Evolutionary conservation across 1,140 invertebrate species (phyloP).

Genomic region (Procambarus clarkii): DNA sequence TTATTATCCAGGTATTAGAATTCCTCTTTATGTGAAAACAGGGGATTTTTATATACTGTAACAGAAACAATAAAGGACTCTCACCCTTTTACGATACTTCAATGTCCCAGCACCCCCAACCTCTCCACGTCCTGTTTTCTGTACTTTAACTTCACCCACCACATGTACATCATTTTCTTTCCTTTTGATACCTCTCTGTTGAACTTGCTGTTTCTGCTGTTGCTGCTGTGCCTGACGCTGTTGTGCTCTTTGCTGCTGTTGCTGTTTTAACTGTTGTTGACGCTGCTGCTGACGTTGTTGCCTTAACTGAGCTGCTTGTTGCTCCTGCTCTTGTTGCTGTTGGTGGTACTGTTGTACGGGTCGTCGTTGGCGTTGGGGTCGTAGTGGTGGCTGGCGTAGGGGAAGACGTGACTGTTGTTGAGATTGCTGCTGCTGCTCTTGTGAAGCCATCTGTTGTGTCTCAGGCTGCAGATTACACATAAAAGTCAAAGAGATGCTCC

Average conservation of each 20-base stretch:
- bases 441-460: neutral
- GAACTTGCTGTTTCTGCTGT: slow-evolving; percentile 41
- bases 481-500: too few relatives aligned
- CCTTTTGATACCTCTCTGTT: slow-evolving; percentile 49
- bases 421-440: neutral
- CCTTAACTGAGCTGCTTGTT: slow-evolving; percentile 29
- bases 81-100: slow-evolving; percentile 54
- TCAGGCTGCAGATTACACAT: neutral
- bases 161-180: slow-evolving; percentile 48
- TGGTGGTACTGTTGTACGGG: slow-evolving; percentile 61
- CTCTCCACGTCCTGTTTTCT: slow-evolving; percentile 62
- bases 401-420: neutral
- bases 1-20: too few relatives aligned
- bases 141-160: slow-evolving; percentile 36
- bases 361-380: slow-evolving; percentile 51
- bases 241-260: slow-evolving; percentile 37
- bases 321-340: slow-evolving; percentile 56
- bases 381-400: slow-evolving; percentile 13
- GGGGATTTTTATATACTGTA: neutral
- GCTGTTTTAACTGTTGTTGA: slow-evolving; percentile 44
- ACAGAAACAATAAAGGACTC: neutral
- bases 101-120: slow-evolving; percentile 61
- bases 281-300: slow-evolving; percentile 42
- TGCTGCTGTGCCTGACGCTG: slow-evolving; percentile 31
- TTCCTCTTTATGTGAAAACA: too few relatives aligned